Evolutionary conservation across 2,888 invertebrate species (phyloP).

Genomic region (Hedychridium roseum): DNA sequence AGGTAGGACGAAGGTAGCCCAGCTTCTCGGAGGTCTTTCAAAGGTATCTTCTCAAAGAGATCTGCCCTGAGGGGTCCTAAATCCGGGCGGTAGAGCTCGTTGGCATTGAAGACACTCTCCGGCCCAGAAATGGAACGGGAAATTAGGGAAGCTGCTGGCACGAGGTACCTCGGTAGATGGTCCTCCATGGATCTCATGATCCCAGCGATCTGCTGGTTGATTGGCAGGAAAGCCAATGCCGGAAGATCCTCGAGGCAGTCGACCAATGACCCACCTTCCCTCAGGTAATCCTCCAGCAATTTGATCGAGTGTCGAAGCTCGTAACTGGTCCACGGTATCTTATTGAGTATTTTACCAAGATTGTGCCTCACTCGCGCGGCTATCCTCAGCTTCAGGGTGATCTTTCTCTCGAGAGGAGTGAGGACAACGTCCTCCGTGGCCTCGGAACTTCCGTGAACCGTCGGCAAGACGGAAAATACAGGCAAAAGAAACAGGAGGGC

Average conservation of each 20-base stretch:
- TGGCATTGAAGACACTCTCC: conserved; percentile 1
- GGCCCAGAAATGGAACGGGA: conserved; percentile 3
- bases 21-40: conserved; percentile 8
- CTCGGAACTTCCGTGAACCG: too few species aligned
- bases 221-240: conserved; percentile 5
- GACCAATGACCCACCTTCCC: conserved; percentile 14
- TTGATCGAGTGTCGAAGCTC: conserved; percentile 17
- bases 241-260: conserved; percentile 13
- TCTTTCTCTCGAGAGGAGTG: conserved; percentile 5
- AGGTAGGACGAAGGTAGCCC: background rate
- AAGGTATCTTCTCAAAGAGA: conserved; percentile 10
- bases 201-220: conserved; percentile 8
- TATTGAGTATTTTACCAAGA: conserved; percentile 11
- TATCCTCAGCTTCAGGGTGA: conserved; percentile 11
- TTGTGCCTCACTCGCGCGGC: conserved; percentile 15
- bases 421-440: too few species aligned
- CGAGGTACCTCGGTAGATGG: conserved; percentile 1
- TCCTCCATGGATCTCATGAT: conserved; percentile 18
- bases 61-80: conserved; percentile 12
- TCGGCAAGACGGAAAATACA: too few species aligned
- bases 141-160: conserved; percentile 11
- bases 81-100: conserved; percentile 12
- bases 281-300: conserved; percentile 12
- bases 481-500: too few species aligned
- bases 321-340: conserved; percentile 12